phyloP scores from a whole-genome alignment of 2,888 invertebrate species.

The Megastigmus dorsalis region DNA sequence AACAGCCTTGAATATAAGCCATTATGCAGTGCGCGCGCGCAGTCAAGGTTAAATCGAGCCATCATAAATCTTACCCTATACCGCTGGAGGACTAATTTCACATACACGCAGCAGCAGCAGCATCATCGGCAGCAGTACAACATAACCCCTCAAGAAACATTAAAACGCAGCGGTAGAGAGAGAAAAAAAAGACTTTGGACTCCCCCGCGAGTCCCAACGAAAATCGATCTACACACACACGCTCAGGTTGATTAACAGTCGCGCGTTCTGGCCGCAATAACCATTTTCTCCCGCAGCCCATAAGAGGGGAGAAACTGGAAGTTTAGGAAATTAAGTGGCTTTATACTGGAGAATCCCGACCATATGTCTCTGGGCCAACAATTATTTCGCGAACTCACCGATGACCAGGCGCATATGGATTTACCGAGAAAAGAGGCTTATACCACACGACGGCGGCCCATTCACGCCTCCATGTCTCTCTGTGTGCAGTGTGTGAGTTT shows the following conservation, averaged over 20 bases:
- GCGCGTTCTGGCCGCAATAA: background rate
- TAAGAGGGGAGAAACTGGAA: background rate
- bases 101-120: no score
- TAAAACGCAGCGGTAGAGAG: background rate
- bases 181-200: background rate
- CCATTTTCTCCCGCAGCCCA: conserved; percentile 1
- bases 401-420: no score
- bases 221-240: conserved; percentile 40
- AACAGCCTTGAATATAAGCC: no score
- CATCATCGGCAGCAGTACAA: no score
- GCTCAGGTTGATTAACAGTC: conserved; percentile 34
- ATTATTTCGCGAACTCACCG: conserved; percentile 32
- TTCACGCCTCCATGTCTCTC: no score
- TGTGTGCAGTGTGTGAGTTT: no score
- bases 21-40: no score
- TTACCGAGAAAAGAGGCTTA: no score
- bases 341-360: background rate
- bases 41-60: background rate
- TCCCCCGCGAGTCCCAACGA: background rate
- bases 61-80: background rate
- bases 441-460: no score
- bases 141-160: background rate
- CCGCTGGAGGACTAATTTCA: background rate
- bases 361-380: conserved; percentile 16
- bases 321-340: conserved; percentile 20